These are phyloP conservation scores for Cyprinodon diabolis DNA, from an alignment of 2,797 vertebrate species.

Conservation along the genomic window DNA sequence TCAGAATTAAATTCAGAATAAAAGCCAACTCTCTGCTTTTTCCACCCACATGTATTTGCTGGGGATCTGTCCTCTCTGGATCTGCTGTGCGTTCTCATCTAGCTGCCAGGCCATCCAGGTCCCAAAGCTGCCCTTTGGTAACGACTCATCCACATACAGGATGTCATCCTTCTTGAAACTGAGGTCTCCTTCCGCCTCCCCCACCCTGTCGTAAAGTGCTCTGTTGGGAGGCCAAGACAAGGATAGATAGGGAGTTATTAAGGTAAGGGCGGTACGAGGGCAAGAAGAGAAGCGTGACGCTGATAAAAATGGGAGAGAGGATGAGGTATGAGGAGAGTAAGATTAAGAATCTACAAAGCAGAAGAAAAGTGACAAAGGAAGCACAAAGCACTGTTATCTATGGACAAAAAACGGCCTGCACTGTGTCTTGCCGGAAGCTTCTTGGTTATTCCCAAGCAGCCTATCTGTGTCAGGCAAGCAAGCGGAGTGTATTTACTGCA, in stretches of 20 bases:
- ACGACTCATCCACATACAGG: slow-evolving; percentile 94
- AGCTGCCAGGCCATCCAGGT: slow-evolving; percentile 99
- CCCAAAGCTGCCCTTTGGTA: slow-evolving; percentile 93
- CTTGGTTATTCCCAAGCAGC: slow-evolving; percentile 50
- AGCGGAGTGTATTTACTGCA: slow-evolving; percentile 71
- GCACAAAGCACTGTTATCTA: slow-evolving; percentile 24
- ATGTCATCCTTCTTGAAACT: slow-evolving; percentile 99
- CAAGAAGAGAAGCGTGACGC: slow-evolving; percentile 25
- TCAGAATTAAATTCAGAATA: background rate
- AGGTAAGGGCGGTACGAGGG: background rate
- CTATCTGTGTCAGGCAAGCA: slow-evolving; percentile 55
- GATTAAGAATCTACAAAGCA: slow-evolving; percentile 32
- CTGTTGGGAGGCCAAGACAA: slow-evolving; percentile 70
- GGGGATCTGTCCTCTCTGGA: slow-evolving; percentile 95
- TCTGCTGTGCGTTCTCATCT: slow-evolving; percentile 94
- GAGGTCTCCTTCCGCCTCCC: slow-evolving; percentile 90
- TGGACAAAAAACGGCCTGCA: slow-evolving; percentile 5
- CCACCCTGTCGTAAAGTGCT: slow-evolving; percentile 93
- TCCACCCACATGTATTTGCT: slow-evolving; percentile 95
- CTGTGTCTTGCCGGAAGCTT: slow-evolving; percentile 37
- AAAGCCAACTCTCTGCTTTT: background rate
- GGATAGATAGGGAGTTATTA: slow-evolving; percentile 42
- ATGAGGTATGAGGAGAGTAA: slow-evolving; percentile 32
- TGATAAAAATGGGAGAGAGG: slow-evolving; percentile 41
- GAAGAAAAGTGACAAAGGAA: slow-evolving; percentile 14